Conservation (phyloP, 2,888 invertebrate species). For the Zhuqinia jingwanae region DNA sequence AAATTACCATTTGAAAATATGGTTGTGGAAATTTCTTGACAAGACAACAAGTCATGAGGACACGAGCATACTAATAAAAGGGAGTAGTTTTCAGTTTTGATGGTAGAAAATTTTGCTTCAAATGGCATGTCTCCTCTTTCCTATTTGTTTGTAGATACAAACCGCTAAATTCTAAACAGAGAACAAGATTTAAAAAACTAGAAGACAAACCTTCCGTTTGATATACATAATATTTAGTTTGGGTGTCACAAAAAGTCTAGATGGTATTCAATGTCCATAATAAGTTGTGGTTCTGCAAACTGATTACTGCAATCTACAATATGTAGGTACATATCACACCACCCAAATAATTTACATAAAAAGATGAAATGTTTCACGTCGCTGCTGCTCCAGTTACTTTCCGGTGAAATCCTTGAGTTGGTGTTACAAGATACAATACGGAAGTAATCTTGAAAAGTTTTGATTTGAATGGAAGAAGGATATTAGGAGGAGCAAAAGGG, state of each 20-base stretch:
- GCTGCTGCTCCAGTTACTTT: constrained; percentile 12
- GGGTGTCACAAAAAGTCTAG: not conserved
- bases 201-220: not conserved
- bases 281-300: not conserved
- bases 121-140: not conserved
- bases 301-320: not conserved
- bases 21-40: constrained; percentile 16
- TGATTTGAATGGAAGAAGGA: constrained; percentile 48
- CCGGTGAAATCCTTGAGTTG: not conserved
- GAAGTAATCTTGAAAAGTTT: constrained; percentile 58
- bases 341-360: constrained; percentile 16
- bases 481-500: constrained; percentile 1
- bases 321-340: not conserved
- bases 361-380: constrained; percentile 19
- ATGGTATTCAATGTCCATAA: not conserved
- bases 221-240: not conserved
- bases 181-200: not conserved
- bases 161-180: no score
- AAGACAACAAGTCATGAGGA: not conserved
- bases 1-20: not conserved
- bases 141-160: not conserved
- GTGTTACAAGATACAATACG: not conserved
- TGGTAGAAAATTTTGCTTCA: not conserved
- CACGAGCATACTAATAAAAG: not conserved
- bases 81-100: constrained; percentile 24